phyloP scores from a whole-genome alignment of 2,888 invertebrate species.

The Dynastes hyllus region DNA sequence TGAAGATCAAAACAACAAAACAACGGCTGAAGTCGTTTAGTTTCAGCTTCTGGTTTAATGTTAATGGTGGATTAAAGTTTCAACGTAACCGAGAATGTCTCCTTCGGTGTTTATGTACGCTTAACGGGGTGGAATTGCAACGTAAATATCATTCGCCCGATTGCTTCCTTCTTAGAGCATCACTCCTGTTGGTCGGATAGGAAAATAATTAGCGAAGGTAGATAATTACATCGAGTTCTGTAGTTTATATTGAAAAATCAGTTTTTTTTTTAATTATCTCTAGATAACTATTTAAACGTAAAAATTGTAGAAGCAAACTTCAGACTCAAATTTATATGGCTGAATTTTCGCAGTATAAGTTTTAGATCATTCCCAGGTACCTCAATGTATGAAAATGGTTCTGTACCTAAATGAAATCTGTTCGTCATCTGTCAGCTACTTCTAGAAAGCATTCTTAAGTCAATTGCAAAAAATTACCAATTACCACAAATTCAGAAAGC shows the following conservation, averaged over 20 bases:
- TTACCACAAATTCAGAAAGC: too few species aligned
- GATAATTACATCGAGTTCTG: background rate
- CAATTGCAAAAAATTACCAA: too few species aligned
- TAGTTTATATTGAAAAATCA: background rate
- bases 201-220: slow-evolving; percentile 9
- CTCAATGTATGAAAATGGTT: too few species aligned
- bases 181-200: background rate
- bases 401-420: too few species aligned
- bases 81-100: slow-evolving; percentile 51
- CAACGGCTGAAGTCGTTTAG: slow-evolving; percentile 63
- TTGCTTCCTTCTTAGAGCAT: slow-evolving; percentile 39
- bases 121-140: slow-evolving; percentile 48
- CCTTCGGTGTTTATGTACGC: slow-evolving; percentile 47
- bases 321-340: too few species aligned
- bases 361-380: too few species aligned
- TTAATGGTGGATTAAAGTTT: slow-evolving; percentile 57
- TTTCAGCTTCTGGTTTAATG: slow-evolving; percentile 63
- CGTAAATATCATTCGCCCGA: slow-evolving; percentile 47
- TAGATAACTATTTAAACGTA: too few species aligned
- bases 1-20: slow-evolving; percentile 67
- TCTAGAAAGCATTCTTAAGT: too few species aligned
- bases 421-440: too few species aligned
- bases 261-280: too few species aligned
- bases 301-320: too few species aligned
- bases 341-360: too few species aligned